Conservation (phyloP, 2,797 vertebrate genomes). For the Picus viridis region DNA sequence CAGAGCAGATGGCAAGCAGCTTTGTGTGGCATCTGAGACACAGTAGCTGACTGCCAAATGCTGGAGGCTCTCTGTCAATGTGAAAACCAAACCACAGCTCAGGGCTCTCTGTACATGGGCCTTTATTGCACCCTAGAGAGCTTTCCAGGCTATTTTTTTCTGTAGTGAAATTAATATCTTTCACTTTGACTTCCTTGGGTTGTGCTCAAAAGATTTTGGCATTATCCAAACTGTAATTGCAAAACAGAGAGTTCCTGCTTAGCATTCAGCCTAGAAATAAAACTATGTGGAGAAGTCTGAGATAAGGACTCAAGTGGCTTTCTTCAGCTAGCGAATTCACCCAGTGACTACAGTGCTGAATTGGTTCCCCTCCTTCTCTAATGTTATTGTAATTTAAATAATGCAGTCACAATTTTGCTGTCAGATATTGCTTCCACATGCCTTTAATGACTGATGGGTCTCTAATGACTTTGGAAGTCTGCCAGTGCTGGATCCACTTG, state of each 20-base stretch:
- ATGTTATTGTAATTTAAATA: not conserved
- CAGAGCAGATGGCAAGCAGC: not conserved
- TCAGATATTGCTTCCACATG: not conserved
- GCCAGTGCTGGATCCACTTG: not conserved
- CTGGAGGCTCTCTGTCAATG: not conserved
- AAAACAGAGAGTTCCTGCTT: not conserved
- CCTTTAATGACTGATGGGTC: not conserved
- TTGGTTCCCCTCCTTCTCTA: not conserved
- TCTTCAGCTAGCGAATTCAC: not conserved
- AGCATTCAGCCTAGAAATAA: constrained; percentile 15
- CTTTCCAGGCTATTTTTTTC: not conserved
- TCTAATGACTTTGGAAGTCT: not conserved
- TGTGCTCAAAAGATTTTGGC: constrained; percentile 14
- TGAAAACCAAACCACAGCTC: not conserved
- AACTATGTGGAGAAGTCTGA: not conserved
- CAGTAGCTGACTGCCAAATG: not conserved
- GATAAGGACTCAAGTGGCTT: not conserved
- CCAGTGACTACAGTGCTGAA: not conserved
- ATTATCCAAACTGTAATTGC: not conserved
- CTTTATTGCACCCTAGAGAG: not conserved
- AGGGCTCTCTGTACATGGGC: rapidly evolving
- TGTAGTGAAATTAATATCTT: not conserved
- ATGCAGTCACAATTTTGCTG: not conserved
- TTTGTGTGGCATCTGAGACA: not conserved
- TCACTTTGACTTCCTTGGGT: not conserved